Conservation (phyloP, 2,113 vertebrate species). For the Chloebia gouldiae region DNA sequence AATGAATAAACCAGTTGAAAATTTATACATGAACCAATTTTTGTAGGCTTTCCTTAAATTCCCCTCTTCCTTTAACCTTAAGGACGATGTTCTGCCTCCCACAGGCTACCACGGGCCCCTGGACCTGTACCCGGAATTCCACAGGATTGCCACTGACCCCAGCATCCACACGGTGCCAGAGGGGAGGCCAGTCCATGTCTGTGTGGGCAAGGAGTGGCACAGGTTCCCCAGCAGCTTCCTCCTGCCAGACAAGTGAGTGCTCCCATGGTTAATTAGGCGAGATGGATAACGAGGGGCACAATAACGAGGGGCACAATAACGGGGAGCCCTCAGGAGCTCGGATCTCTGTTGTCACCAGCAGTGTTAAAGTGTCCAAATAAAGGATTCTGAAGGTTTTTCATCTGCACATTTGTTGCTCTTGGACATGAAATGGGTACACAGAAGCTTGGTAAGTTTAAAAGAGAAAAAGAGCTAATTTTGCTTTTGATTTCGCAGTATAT, state of each 20-base stretch:
- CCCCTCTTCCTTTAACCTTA: background rate
- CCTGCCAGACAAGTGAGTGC: conserved; percentile 89
- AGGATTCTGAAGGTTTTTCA: background rate
- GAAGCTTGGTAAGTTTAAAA: too few relatives aligned
- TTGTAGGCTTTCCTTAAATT: background rate
- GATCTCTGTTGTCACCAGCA: background rate
- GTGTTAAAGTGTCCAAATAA: accelerated
- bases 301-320: accelerated
- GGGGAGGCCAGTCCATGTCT: conserved; percentile 86
- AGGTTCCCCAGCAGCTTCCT: conserved; percentile 97
- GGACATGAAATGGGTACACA: too few relatives aligned
- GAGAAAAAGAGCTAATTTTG: too few relatives aligned
- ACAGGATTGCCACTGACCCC: conserved; percentile 90
- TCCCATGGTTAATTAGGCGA: accelerated
- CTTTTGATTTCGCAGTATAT: too few relatives aligned
- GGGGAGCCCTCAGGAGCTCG: background rate
- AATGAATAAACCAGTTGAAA: background rate
- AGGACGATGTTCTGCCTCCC: background rate
- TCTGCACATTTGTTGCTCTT: background rate
- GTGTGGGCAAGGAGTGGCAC: conserved; percentile 98
- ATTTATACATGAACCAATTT: background rate
- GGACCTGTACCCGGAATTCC: conserved; percentile 95
- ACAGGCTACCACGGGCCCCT: conserved; percentile 94
- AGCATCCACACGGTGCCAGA: conserved; percentile 86
- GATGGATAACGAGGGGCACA: background rate